Base-by-base conservation (phyloP, 2,888 invertebrate genomes). In the Marasmarcha lunaedactyla region DNA sequence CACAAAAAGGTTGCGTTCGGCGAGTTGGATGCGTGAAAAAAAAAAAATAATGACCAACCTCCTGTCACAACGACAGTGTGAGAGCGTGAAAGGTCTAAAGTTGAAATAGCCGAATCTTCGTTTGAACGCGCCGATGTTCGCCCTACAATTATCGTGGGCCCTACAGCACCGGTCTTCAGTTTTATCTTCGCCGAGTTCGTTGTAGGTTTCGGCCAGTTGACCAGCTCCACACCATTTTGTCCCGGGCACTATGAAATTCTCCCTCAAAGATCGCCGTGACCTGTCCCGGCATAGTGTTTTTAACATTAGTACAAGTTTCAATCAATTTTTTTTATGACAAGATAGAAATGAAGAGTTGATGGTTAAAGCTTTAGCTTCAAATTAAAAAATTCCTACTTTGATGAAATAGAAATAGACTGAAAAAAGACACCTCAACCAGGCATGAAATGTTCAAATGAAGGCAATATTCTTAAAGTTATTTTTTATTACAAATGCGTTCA, bases 181-280 rank as follows among this genome's bases (percentile, higher is more conserved):
- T 33, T 55, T 64, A 43, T 76, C 69, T 10, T 49, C 43, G 9
- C 83, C 92, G 51, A 92, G 72, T 46, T 90, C 87, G 47, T 81
- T 83, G 69, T 88, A 89, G 34, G 72, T 72, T 39, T 77, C 49
- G 76, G 90, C 60, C 63, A 81, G 57, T 78, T 87, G 60, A 65
- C 88, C 66, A 57, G 85, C 73, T 5, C 92, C 92, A 70, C 92
- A 93, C 92, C 92, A 92, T 57, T 89, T 87, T 10, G 89, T 90
- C 40, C 89, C 90, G 2, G 90, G 90, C 40, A 86, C 63, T 54
- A 88, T 86, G 59, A 88, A 78, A 71, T 85, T 78, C 62, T 85
- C 81, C 53, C 84, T 73, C 47, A 79, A 52, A 33, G 78, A 81
- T 45, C 83, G 60, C 48, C 76, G 65, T 37, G 71, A 77, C 77